Base-by-base conservation (phyloP, 2,888 invertebrate species). In the Morpho achilles region DNA sequence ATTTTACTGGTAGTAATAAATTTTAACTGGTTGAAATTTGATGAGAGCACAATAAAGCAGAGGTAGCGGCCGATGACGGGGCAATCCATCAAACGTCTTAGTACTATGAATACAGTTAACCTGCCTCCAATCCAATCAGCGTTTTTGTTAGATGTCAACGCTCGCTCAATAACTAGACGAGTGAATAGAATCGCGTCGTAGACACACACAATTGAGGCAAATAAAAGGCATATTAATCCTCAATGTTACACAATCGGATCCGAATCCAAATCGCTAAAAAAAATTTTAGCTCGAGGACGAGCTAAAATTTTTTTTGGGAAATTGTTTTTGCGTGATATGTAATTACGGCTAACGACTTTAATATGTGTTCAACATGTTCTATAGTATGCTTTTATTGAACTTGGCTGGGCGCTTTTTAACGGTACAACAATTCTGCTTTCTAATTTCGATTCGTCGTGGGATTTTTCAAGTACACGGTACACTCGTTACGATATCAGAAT, bases 201-300 rank as follows among this genome's bases (percentile, higher is more conserved):
- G 69, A 74, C 73, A 73, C 63, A 73, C 63, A 76, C 80, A 82
- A 82, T 82, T 79, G 79, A 80, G 79, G 76, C 78, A 79, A 81
- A 84, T 82, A 84, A 82, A 80, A 81, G 79, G 79, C 76, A 77
- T 78, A 83, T 82, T 81, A 83, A 87, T 85, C 60, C 81, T 79
- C 70, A 69, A 67, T 69, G 68, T 70, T 69, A 65, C 70, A 79
- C 77, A 80, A 77, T 75, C 67, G 70, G 70, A 67, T 69, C 70
- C 69, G 42, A 42, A 8, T 42, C 42, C 8, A 7, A 42, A 42
- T 42, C 42, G 42, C 72, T 61, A 59, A 65, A 42, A 8, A 8
- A 42, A 42, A 42, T 42, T 42, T 42, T 42, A 8, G 8, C 42
- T 42, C 7, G 8, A 42, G 7, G 42, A n/a, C 43, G n/a, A 43